Base-by-base conservation (phyloP, 1,140 invertebrate genomes). In the Rhagoletis pomonella region DNA sequence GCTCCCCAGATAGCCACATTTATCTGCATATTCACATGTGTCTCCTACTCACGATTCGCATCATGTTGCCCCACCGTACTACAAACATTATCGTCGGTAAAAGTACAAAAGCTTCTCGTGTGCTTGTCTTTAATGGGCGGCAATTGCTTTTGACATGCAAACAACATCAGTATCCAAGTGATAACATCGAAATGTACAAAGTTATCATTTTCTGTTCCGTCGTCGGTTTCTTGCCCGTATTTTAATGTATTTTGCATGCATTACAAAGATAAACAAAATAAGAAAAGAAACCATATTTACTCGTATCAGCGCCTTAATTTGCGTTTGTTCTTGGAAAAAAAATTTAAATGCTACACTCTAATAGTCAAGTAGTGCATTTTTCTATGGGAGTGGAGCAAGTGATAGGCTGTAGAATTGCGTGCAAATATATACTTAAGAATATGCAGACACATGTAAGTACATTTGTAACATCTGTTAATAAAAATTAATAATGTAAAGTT, bases 141-240 rank as follows among this genome's bases (percentile, higher is more conserved):
- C 73, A 81, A 81, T 59, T 85, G 84, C 60, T 85, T 59, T 85
- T 85, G 84, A 85, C 60, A 85, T 81, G 73, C 73, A 81, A 81
- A 81, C 73, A 81, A 81, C 73, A 81, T 81, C 73, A 81, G 73
- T 55, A 81, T 55, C 73, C 73, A 50, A 81, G 73, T 55, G 73
- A 81, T 81, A 81, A 81, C 73, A 81, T 81, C 73, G 73, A 81
- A 81, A 55, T 81, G 73, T 81, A 81, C 73, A 55, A 81, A 81
- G 44, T 81, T 81, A 81, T 81, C 73, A 81, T 81, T 81, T 81
- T 81, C 44, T 55, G 73, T 55, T 10, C 47, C 73, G 14, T 81
- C 73, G 73, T 42, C 73, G 12, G 44, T 47, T 44, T 44, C 19
- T 73, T 42, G 42, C 69, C 47, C 42, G 69, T 14, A 73, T 47